Percentiles rank a stretch among this genome's conserved stretches.
These are phyloP conservation scores for Lymantria monacha DNA, from an alignment of 2,888 invertebrate genomes.

Conservation along the genomic window DNA sequence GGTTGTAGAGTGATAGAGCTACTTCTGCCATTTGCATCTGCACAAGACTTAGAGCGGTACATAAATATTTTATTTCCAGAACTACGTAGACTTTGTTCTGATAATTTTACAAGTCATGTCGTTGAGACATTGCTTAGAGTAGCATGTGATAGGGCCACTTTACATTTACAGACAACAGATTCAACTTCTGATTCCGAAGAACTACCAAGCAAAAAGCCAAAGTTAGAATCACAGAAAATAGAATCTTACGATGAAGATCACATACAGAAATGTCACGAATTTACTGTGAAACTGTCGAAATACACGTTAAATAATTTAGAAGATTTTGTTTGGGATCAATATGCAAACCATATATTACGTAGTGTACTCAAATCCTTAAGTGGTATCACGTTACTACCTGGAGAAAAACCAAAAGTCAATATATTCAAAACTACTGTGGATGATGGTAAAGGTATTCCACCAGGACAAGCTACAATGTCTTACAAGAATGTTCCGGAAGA, in stretches of 20 bases:
- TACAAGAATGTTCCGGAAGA: constrained; percentile 81
- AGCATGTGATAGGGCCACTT: constrained; percentile 78
- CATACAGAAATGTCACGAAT: constrained; percentile 81
- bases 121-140: constrained; percentile 86
- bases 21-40: constrained; percentile 86
- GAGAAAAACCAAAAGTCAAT: constrained; percentile 68
- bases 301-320: constrained; percentile 92
- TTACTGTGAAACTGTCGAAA: constrained; percentile 87
- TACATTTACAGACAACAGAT: constrained; percentile 46
- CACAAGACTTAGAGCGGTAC: constrained; percentile 84
- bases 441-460: constrained; percentile 58
- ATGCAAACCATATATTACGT: constrained; percentile 89
- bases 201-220: constrained; percentile 51
- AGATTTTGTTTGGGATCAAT: constrained; percentile 90
- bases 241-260: constrained; percentile 68
- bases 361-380: constrained; percentile 87
- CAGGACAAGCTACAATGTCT: constrained; percentile 60
- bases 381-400: constrained; percentile 82
- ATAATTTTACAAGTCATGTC: constrained; percentile 91
- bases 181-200: constrained; percentile 33
- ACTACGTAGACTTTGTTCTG: constrained; percentile 86
- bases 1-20: constrained; percentile 90
- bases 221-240: constrained; percentile 40
- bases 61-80: constrained; percentile 84
- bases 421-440: constrained; percentile 52